Percentiles rank a stretch among this genome's conserved stretches.
phyloP scores from a whole-genome alignment of 64 coral and sea anemone genomes.

The Dendronephthya gigantea region DNA sequence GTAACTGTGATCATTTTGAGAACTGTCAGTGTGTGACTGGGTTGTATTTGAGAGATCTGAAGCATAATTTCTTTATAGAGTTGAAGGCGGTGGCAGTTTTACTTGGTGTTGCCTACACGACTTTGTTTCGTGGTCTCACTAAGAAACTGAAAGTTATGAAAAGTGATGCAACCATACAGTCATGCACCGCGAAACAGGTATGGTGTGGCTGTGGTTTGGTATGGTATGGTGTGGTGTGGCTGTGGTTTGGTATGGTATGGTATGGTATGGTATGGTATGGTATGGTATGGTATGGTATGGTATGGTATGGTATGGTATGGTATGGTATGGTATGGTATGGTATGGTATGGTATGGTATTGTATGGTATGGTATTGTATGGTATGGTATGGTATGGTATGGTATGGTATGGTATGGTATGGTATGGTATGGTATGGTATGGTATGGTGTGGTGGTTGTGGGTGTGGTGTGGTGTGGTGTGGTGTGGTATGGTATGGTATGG shows the following conservation, averaged over 20 bases:
- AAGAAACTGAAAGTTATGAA: slow-evolving; percentile 67
- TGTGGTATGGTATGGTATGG: not conserved
- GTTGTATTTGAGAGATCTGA: not conserved
- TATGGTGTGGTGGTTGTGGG: not conserved
- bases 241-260: too few species aligned
- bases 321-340: not conserved
- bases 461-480: not conserved
- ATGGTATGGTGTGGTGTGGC: not conserved
- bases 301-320: too few species aligned
- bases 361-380: not conserved
- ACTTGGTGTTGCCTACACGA: slow-evolving; percentile 68
- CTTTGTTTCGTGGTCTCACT: slow-evolving; percentile 74
- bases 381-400: not conserved
- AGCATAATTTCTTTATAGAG: slow-evolving; percentile 37
- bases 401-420: not conserved
- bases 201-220: slow-evolving; percentile 28
- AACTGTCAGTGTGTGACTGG: not conserved
- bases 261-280: too few species aligned
- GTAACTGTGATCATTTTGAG: not conserved
- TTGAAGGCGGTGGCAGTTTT: slow-evolving; percentile 86
- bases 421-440: not conserved
- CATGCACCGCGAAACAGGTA: slow-evolving; percentile 54
- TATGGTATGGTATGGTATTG: not conserved
- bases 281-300: too few species aligned
- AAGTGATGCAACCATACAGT: slow-evolving; percentile 54